Percentiles rank a stretch among this genome's conserved stretches.
phyloP scores from a whole-genome alignment of 2,888 invertebrate genomes.

The Zaprionus obscuricornis region DNA sequence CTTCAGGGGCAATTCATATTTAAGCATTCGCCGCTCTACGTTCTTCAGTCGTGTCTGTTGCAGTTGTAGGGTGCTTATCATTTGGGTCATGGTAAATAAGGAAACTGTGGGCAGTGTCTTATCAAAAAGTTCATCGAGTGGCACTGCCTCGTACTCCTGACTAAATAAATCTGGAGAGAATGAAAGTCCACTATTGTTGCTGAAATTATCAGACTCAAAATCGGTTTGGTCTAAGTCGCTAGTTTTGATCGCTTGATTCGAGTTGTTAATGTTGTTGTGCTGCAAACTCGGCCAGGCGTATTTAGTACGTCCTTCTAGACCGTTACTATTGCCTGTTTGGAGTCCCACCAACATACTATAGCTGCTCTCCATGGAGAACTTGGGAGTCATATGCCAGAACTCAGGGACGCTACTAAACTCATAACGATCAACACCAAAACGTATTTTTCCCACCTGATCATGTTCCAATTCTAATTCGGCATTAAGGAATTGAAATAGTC shows the following conservation, averaged over 20 bases:
- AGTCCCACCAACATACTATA: conserved; percentile 80
- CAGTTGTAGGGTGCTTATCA: conserved; percentile 65
- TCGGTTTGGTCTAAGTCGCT: conserved; percentile 77
- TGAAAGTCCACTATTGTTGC: conserved; percentile 66
- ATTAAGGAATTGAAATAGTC: conserved; percentile 71
- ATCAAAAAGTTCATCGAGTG: conserved; percentile 77
- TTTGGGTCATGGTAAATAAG: conserved; percentile 54
- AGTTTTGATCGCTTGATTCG: conserved; percentile 64
- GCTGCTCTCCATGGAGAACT: conserved; percentile 77
- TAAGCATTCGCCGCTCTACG: conserved; percentile 65
- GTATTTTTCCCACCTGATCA: conserved; percentile 50
- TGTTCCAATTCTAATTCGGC: conserved; percentile 37
- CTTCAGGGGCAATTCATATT: conserved; percentile 50
- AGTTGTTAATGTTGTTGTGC: conserved; percentile 44
- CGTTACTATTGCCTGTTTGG: conserved; percentile 70
- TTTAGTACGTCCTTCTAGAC: conserved; percentile 73
- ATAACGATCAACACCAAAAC: conserved; percentile 79
- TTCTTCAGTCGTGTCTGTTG: conserved; percentile 67
- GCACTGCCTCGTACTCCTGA: conserved; percentile 73
- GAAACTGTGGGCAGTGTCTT: conserved; percentile 33
- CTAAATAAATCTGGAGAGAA: conserved; percentile 74
- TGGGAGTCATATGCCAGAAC: conserved; percentile 59
- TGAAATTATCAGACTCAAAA: conserved; percentile 67
- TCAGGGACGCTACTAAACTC: conserved; percentile 78
- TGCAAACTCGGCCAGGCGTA: conserved; percentile 80